Percentiles rank a stretch among this genome's conserved stretches.
Conservation (phyloP, 2,888 invertebrate species). For the Drosophila testacea region DNA sequence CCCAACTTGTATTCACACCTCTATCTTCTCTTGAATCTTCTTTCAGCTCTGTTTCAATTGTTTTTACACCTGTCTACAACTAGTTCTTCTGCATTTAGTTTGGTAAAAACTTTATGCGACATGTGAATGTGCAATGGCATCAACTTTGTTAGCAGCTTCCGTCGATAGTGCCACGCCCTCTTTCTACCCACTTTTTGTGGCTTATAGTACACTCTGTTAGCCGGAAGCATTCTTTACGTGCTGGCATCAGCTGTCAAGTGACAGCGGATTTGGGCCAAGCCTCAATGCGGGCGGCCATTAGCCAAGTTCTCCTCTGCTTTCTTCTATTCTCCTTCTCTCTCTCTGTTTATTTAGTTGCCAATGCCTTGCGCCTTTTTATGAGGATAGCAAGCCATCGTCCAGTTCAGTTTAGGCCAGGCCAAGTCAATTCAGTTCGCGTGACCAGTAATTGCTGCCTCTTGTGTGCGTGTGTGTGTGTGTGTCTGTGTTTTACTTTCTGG, state of each 20-base stretch:
- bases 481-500: conserved; percentile 41
- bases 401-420: conserved; percentile 7
- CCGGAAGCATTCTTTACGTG: conserved; percentile 72
- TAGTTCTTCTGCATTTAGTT: conserved; percentile 19
- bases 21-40: conserved; percentile 4
- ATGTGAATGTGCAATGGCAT: conserved; percentile 31
- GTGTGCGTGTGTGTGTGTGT: conserved; percentile 24
- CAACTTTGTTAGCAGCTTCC: conserved; percentile 72
- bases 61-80: conserved; percentile 11
- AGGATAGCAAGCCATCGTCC: neutral
- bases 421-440: conserved; percentile 58
- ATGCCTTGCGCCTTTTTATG: conserved; percentile 62
- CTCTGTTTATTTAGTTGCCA: conserved; percentile 68
- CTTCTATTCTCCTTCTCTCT: neutral
- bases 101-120: conserved; percentile 42
- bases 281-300: conserved; percentile 40
- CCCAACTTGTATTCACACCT: conserved; percentile 42
- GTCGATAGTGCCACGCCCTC: conserved; percentile 13
- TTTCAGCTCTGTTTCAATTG: conserved; percentile 4
- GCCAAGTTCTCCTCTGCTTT: conserved; percentile 16
- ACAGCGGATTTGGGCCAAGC: conserved; percentile 68
- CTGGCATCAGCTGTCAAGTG: conserved; percentile 70
- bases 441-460: conserved; percentile 69
- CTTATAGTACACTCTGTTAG: conserved; percentile 35
- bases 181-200: conserved; percentile 4